Percentiles rank a stretch among this genome's conserved stretches.
phyloP scores from a whole-genome alignment of 2,113 vertebrate species.

The Pipra filicauda region DNA sequence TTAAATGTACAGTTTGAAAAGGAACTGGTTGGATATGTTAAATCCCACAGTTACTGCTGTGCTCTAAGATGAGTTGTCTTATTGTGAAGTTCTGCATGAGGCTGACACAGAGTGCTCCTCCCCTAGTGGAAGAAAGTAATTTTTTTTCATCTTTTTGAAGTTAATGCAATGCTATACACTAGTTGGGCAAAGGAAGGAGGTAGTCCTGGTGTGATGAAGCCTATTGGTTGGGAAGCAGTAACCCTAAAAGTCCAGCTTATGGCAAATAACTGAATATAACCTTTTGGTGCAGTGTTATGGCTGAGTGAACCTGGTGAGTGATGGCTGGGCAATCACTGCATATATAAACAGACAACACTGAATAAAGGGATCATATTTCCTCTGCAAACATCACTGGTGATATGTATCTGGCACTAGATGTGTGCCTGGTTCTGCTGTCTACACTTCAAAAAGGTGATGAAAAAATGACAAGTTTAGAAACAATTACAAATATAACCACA shows the following conservation, averaged over 20 bases:
- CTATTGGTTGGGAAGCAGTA: background rate
- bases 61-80: background rate
- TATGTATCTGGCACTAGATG: background rate
- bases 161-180: background rate
- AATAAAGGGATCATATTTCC: slow-evolving; percentile 31
- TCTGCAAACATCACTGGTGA: background rate
- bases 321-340: background rate
- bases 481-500: background rate
- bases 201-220: background rate
- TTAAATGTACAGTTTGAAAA: background rate
- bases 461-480: slow-evolving; percentile 15
- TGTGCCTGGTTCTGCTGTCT: slow-evolving; percentile 5
- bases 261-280: background rate
- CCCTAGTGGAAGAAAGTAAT: background rate
- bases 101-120: background rate
- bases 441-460: slow-evolving; percentile 32
- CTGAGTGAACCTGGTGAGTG: slow-evolving; percentile 40
- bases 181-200: background rate
- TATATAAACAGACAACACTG: background rate
- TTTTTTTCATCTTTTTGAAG: background rate
- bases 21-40: background rate
- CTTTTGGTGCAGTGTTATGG: background rate
- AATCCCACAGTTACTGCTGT: background rate
- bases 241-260: background rate
- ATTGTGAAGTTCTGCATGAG: background rate